Evolutionary conservation across 2,113 vertebrate genomes (phyloP).

Genomic region (Urocitellus parryii): DNA sequence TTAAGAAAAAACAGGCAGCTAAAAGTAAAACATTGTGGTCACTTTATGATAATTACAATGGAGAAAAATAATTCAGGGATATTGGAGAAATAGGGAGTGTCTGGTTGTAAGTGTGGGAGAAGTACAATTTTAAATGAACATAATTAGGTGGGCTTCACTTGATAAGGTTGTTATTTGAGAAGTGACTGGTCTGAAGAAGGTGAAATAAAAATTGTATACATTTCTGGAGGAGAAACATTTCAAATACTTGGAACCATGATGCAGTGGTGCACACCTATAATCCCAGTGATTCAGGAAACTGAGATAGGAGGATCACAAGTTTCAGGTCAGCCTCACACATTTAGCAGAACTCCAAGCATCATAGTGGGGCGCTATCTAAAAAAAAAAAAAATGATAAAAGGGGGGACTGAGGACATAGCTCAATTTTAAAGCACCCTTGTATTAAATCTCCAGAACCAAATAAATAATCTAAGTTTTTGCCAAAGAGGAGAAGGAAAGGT

Average conservation of each 20-base stretch:
- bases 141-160: not conserved
- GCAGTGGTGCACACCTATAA: too few relatives aligned
- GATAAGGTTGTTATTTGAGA: slow-evolving; percentile 4
- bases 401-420: too few relatives aligned
- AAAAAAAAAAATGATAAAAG: too few relatives aligned
- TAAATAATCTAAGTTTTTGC: not conserved
- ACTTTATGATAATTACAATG: slow-evolving; percentile 36
- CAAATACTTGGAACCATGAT: not conserved
- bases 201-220: not conserved
- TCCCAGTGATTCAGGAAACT: too few relatives aligned
- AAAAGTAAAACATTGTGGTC: slow-evolving; percentile 50
- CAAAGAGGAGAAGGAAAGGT: not conserved
- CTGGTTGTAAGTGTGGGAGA: not conserved
- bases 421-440: too few relatives aligned
- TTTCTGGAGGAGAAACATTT: not conserved
- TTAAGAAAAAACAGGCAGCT: not conserved
- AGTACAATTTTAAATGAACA: slow-evolving; percentile 33
- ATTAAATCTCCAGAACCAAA: too few relatives aligned
- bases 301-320: too few relatives aligned
- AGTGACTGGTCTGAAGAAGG: not conserved
- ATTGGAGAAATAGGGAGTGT: not conserved
- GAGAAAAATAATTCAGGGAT: slow-evolving; percentile 46
- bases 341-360: too few relatives aligned
- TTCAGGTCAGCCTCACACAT: too few relatives aligned
- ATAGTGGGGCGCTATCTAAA: too few relatives aligned